phyloP scores from a whole-genome alignment of 2,113 vertebrate genomes.

The Chunga burmeisteri region DNA sequence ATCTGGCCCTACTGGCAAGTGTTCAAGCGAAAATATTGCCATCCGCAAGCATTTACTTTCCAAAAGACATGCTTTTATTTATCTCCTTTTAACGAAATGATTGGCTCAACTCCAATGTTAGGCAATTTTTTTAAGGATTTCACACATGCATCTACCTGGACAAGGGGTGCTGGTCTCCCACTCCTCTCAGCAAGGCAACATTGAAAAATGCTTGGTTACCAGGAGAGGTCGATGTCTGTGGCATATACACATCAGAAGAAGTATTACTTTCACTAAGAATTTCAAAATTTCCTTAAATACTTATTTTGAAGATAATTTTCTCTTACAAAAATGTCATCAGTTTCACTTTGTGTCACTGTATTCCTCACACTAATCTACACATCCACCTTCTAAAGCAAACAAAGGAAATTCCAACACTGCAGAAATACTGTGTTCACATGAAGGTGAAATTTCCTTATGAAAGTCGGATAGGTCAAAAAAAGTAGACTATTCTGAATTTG shows the following conservation, averaged over 20 bases:
- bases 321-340: background rate
- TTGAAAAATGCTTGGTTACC: background rate
- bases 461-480: background rate
- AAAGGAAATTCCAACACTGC: background rate
- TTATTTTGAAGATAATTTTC: background rate
- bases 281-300: background rate
- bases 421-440: background rate
- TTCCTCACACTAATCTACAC: background rate
- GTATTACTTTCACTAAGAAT: background rate
- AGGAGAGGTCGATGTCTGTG: background rate
- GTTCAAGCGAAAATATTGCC: slow-evolving; percentile 36
- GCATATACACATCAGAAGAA: background rate
- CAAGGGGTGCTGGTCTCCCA: background rate
- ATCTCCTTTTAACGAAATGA: background rate
- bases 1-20: background rate
- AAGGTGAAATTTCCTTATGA: background rate
- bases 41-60: background rate
- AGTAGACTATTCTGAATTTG: background rate
- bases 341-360: background rate
- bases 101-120: background rate
- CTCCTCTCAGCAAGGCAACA: background rate
- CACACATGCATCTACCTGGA: background rate
- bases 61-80: slow-evolving; percentile 10
- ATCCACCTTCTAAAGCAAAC: background rate
- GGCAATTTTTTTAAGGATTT: background rate